Base-by-base conservation (phyloP, 2,113 vertebrate genomes). In the Mus pahari region DNA sequence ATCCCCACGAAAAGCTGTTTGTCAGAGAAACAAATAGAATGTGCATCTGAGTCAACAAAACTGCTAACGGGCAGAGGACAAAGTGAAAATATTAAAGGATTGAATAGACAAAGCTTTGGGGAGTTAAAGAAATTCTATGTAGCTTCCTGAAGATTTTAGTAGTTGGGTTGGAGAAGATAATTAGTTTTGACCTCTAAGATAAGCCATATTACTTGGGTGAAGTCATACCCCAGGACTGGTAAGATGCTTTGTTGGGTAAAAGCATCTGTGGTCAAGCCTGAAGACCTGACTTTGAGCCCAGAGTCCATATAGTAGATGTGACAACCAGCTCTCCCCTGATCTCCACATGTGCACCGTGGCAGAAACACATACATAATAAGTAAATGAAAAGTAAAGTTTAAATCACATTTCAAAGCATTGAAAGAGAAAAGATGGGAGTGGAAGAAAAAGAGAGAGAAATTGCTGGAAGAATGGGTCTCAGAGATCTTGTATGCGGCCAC, bases 1-100 rank as follows among this genome's bases (percentile, higher is more conserved):
- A 92, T 55, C 45, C 13, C 28, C 45, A 71, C 6, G 50, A 71
- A 31, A 28, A 62, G 60, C 26, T 28, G 26, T 28, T 71, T 64
- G 24, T 22, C n/a, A 95, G 70, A 88, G 26, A 95, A 74, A 90
- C 48, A 89, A 66, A 77, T 22, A 81, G 31, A 78, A 89, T 36
- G 22, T 87, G 28, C 10, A 53, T 82, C 8, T 75, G 24, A 79
- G 60, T 58, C 75, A 86, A 55, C 82, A 33, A 62, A 93, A 60
- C 13, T 86, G 26, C 58, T 64, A 74, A 64, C 24, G 1, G 48
- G 53, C 2, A 36, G 53, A 86, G 13, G 55, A 74, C 20, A 39
- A 24, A 55, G 24, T 71, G n/a, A 50, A 74, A 73, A 86, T 31
- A 9, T 86, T 39, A 31, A 86, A 64, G 26, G 60, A 90, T 8